Percentiles rank a stretch among this genome's conserved stretches.
Evolutionary conservation across 2,888 invertebrate species (phyloP).

Genomic region (Proisotoma minuta): DNA sequence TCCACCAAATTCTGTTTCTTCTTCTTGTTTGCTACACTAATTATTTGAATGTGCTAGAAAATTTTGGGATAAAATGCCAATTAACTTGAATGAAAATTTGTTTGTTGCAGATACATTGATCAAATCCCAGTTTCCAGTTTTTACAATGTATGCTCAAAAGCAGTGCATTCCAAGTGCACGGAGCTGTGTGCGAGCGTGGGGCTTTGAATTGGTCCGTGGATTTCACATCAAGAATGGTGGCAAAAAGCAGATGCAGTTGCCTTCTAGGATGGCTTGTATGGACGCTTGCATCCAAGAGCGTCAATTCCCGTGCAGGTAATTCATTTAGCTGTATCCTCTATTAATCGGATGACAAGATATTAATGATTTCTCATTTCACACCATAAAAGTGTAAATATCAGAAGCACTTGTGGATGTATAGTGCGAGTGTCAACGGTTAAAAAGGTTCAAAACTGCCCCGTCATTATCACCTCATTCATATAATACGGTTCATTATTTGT

Average conservation of each 20-base stretch:
- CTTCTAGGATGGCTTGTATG: constrained; percentile 50
- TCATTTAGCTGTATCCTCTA: background rate
- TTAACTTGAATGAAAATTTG: too few relatives aligned
- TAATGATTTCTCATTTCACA: too few relatives aligned
- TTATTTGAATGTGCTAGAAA: too few relatives aligned
- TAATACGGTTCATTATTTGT: too few relatives aligned
- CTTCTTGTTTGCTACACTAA: too few relatives aligned
- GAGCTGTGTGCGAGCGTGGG: constrained; percentile 51
- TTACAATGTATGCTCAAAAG: constrained; percentile 51
- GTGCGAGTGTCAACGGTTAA: too few relatives aligned
- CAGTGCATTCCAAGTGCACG: constrained; percentile 48
- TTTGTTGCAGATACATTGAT: constrained; percentile 49
- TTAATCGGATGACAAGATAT: background rate
- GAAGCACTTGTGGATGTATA: too few relatives aligned
- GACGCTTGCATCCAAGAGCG: constrained; percentile 51
- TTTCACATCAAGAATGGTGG: constrained; percentile 48
- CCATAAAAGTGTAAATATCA: too few relatives aligned
- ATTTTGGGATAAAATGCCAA: too few relatives aligned
- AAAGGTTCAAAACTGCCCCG: too few relatives aligned
- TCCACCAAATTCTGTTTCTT: too few relatives aligned
- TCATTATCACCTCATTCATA: too few relatives aligned
- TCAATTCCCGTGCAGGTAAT: constrained; percentile 52
- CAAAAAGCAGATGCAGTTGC: constrained; percentile 47
- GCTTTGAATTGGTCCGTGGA: constrained; percentile 51
- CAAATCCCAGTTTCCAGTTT: constrained; percentile 51